phyloP scores from a whole-genome alignment of 2,797 vertebrate species.

The Merluccius polli region DNA sequence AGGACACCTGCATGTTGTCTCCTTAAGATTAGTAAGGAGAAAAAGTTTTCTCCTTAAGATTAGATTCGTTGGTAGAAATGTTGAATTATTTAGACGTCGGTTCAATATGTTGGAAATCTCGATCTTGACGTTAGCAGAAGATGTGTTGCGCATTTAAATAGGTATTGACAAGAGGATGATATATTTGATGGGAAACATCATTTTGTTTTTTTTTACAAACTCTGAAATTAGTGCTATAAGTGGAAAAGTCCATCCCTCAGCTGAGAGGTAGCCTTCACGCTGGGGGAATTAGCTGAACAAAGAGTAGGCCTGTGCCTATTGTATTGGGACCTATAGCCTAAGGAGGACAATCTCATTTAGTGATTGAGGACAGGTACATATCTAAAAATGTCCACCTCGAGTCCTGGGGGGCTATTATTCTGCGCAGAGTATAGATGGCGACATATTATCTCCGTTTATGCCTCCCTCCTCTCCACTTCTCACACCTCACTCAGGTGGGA shows the following conservation, averaged over 20 bases:
- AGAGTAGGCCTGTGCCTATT: slow-evolving; percentile 16
- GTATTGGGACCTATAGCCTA: slow-evolving; percentile 42
- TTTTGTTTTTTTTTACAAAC: not conserved
- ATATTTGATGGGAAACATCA: not conserved
- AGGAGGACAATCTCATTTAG: slow-evolving; percentile 48
- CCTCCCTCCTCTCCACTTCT: too few relatives aligned
- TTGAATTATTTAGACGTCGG: too few relatives aligned
- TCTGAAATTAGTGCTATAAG: not conserved
- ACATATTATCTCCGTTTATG: not conserved
- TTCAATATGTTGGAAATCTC: too few relatives aligned
- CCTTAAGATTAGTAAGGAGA: too few relatives aligned
- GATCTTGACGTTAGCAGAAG: slow-evolving; percentile 25
- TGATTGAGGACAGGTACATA: slow-evolving; percentile 53
- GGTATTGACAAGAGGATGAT: slow-evolving; percentile 14
- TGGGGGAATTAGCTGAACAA: slow-evolving; percentile 49
- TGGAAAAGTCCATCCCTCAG: not conserved
- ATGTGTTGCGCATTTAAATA: slow-evolving; percentile 40
- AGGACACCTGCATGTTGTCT: too few relatives aligned
- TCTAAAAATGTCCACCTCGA: slow-evolving; percentile 35
- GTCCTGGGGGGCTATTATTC: slow-evolving; percentile 5
- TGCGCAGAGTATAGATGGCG: not conserved
- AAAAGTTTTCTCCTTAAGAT: too few relatives aligned
- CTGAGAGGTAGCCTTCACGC: slow-evolving; percentile 21
- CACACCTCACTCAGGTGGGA: too few relatives aligned
- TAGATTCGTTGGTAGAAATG: too few relatives aligned